These are phyloP conservation scores for Polypterus senegalus DNA, from an alignment of 2,113 vertebrate species.

Conservation along the genomic window DNA sequence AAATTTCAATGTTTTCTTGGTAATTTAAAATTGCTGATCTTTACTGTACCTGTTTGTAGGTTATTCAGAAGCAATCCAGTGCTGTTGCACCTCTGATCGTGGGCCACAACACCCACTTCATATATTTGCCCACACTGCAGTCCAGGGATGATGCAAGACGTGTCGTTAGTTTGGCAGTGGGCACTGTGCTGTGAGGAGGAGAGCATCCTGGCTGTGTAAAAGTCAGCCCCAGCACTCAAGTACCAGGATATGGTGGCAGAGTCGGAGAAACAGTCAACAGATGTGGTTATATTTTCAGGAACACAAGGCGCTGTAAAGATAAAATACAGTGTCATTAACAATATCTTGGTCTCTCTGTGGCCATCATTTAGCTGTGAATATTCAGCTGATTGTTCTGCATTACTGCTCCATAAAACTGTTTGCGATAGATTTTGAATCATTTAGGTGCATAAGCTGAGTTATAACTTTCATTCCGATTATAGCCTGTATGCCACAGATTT, in stretches of 20 bases:
- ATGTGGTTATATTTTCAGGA: conserved; percentile 25
- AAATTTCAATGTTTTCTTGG: no score
- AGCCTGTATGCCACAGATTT: no score
- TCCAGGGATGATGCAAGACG: conserved; percentile 32
- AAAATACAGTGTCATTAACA: no score
- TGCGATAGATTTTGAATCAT: no score
- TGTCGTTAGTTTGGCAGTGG: conserved; percentile 25
- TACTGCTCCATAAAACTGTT: no score
- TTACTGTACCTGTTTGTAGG: conserved; percentile 41
- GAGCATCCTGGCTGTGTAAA: conserved; percentile 26
- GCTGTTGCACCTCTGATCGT: conserved; percentile 39
- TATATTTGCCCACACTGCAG: conserved; percentile 44
- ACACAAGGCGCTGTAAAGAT: conserved; percentile 38
- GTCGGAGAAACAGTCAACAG: conserved; percentile 30
- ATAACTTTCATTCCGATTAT: no score
- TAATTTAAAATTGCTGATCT: not conserved
- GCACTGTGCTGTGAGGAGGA: conserved; percentile 17
- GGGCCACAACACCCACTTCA: conserved; percentile 32
- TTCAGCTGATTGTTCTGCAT: no score
- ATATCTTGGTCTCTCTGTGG: no score
- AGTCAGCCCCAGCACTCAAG: conserved; percentile 28
- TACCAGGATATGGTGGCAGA: conserved; percentile 34
- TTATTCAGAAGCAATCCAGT: conserved; percentile 20
- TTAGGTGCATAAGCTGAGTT: no score
- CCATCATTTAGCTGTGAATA: no score